These are phyloP conservation scores for Ptilorrhoa leucosticta DNA, from an alignment of 2,113 vertebrate species.

Conservation along the genomic window DNA sequence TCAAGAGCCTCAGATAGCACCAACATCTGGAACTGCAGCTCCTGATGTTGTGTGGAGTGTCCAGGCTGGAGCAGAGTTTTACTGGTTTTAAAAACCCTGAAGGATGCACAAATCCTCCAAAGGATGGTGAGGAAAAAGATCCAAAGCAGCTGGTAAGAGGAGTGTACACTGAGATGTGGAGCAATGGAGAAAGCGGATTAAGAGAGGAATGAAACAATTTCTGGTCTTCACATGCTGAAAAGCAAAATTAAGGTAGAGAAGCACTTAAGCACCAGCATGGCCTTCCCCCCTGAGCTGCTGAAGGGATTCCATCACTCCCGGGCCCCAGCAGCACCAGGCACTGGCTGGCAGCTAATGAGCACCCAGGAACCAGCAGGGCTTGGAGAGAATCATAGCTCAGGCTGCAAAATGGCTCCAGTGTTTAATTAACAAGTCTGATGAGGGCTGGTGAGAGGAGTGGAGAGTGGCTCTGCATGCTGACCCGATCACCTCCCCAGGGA, in stretches of 20 bases:
- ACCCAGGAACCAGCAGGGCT: background rate
- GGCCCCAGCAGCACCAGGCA: fast-evolving
- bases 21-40: background rate
- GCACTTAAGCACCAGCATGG: background rate
- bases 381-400: background rate
- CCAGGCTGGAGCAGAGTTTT: background rate
- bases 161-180: background rate
- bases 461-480: fast-evolving
- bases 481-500: background rate
- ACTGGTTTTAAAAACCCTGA: background rate
- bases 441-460: background rate
- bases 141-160: background rate
- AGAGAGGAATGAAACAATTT: background rate
- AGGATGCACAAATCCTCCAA: background rate
- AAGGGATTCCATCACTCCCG: background rate
- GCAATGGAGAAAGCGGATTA: background rate
- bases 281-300: background rate
- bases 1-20: background rate
- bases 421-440: background rate
- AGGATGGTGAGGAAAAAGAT: background rate
- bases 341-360: background rate
- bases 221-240: background rate
- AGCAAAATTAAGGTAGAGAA: background rate
- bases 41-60: background rate
- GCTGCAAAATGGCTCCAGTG: background rate